phyloP scores from a whole-genome alignment of 2,888 invertebrate species.

The Latheticus oryzae region DNA sequence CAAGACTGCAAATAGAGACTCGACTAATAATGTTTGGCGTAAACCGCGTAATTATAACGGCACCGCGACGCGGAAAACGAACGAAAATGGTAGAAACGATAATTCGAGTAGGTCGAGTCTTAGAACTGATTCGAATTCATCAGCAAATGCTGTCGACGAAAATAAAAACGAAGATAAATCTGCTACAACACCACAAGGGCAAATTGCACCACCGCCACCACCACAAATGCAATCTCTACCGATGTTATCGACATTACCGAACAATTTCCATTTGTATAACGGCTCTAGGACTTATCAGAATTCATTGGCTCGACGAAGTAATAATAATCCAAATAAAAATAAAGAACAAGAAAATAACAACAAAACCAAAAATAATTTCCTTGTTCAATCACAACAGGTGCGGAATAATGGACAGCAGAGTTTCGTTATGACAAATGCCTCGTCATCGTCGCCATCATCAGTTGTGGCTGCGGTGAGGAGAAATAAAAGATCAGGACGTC shows the following conservation, averaged over 20 bases:
- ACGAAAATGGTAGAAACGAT: conserved; percentile 43
- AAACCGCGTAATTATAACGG: conserved; percentile 1
- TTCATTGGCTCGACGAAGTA: conserved; percentile 16
- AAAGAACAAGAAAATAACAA: conserved; percentile 42
- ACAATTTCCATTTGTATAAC: conserved; percentile 19
- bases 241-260: too few relatives aligned
- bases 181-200: conserved; percentile 48
- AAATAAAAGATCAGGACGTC: conserved; percentile 27
- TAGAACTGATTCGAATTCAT: conserved; percentile 59
- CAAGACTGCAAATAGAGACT: conserved; percentile 26
- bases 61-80: conserved; percentile 24
- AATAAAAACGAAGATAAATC: conserved; percentile 42
- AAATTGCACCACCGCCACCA: conserved; percentile 25
- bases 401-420: conserved; percentile 11
- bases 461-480: conserved; percentile 13
- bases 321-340: conserved; percentile 1
- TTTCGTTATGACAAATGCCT: conserved; percentile 18
- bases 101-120: conserved; percentile 54
- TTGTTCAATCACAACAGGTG: conserved; percentile 20
- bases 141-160: conserved; percentile 53
- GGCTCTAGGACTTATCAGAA: conserved; percentile 35
- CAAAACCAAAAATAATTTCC: conserved; percentile 30
- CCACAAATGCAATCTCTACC: too few relatives aligned
- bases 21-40: conserved; percentile 4
- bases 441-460: conserved; percentile 35